Evolutionary conservation across 1,140 invertebrate genomes (phyloP), one percentile per base, ranked within the genome.

Genomic region (Gryon sp.): DNA sequence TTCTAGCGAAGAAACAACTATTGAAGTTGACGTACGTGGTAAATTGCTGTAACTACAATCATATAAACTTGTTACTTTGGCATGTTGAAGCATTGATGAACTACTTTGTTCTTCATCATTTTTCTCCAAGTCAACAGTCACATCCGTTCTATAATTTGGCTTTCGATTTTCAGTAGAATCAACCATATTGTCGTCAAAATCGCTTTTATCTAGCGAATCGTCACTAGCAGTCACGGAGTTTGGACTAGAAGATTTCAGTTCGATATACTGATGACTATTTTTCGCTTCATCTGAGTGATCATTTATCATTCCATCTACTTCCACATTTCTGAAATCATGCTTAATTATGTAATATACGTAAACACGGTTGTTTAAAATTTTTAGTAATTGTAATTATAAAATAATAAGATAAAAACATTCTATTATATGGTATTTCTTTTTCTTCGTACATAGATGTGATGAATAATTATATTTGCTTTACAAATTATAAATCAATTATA

Each of bases 131-230:
- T 89, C 87, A 7, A 88, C 30, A 16, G 87, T 83, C 1, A 81
- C 82, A 16, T 84, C 76, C 5, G 82, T 80, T 60, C 72, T 83
- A 53, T 85, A 86, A 55, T 85, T 84, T 2, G 80, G 59, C 30
- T 89, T 88, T 60, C 80, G 78, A 9, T 83, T 83, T n/a, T 86
- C 86, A 14, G 83, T 78, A 0, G 84, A 80, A 11, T 89, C 88
- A 16, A 87, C 19, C 1, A 76, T 83, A 57, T 89, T 89, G 8
- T 91, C 91, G 15, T 92, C 91, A 14, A 89, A 84, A 34, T 92
- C 91, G 19, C 90, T 91, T 73, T 90, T 90, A 66, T 92, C 91
- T 6, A 90, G 82, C n/a, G 91, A 92, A 76, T 92, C 91, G 28
- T 92, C 91, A 48, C 91, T 92, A 1, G 90, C 90, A 43, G 89